phyloP scores from a whole-genome alignment of 2,797 vertebrate genomes.

The Poecilia gillii region DNA sequence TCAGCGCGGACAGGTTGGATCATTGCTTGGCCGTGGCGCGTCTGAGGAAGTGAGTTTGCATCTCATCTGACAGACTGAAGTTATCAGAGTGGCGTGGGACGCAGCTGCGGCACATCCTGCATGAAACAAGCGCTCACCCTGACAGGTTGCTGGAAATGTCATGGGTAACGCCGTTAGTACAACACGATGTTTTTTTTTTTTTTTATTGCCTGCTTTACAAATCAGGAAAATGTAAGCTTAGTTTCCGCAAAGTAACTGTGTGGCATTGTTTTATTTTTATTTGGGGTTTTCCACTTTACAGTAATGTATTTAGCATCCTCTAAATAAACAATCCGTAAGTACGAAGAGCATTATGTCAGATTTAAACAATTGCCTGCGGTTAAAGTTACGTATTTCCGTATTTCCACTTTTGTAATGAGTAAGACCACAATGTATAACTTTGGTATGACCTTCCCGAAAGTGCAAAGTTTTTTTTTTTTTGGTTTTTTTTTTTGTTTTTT shows the following conservation, averaged over 20 bases:
- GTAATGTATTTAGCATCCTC: neutral
- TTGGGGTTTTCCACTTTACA: neutral
- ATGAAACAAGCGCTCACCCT: constrained; percentile 4
- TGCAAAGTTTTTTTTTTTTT: neutral
- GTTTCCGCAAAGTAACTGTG: neutral
- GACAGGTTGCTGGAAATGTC: constrained; percentile 31
- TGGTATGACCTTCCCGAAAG: neutral
- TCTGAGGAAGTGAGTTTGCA: constrained; percentile 67
- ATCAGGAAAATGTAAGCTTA: neutral
- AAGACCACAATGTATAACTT: neutral
- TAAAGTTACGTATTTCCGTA: too few relatives aligned
- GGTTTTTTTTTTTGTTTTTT: neutral
- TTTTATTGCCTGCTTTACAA: neutral
- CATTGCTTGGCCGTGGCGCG: neutral
- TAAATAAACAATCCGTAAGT: too few relatives aligned
- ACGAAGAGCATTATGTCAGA: neutral
- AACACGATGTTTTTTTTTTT: too few relatives aligned
- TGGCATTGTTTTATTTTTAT: neutral
- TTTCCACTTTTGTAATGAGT: neutral
- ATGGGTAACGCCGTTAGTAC: constrained; percentile 1
- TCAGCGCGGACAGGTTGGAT: neutral
- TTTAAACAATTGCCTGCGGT: neutral
- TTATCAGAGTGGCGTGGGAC: constrained; percentile 53
- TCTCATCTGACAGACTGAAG: constrained; percentile 34
- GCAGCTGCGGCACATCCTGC: constrained; percentile 65